A percentile compares a stretch with the other conserved stretches of the same genome.
phyloP scores from a whole-genome alignment of 2,888 invertebrate species.

The Yponomeuta sedellus region DNA sequence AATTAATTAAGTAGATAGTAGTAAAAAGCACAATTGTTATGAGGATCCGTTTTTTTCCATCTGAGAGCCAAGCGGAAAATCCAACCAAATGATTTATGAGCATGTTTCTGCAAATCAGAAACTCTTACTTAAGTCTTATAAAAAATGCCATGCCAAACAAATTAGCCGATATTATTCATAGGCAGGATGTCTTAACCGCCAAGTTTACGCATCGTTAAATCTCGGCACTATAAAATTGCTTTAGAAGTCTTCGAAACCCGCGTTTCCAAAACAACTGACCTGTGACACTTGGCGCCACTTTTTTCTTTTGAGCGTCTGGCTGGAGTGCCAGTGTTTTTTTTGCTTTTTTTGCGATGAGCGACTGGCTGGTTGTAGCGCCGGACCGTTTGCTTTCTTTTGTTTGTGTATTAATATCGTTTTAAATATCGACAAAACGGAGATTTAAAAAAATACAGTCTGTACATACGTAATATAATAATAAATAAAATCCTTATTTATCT shows the following conservation, averaged over 20 bases:
- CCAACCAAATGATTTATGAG: background rate
- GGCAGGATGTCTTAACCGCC: conserved; percentile 35
- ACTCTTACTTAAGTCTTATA: background rate
- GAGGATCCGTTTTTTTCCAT: too few species aligned
- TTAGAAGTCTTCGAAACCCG: conserved; percentile 26
- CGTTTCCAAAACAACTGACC: conserved; percentile 39
- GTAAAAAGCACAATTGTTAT: too few species aligned
- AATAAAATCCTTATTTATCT: background rate
- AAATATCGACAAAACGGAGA: background rate
- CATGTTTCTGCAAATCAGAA: background rate
- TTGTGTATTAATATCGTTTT: background rate
- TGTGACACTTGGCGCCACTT: conserved; percentile 61
- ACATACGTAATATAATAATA: background rate
- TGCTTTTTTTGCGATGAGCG: conserved; percentile 9
- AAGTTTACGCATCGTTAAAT: conserved; percentile 42
- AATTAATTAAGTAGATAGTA: too few species aligned
- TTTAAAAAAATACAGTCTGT: background rate
- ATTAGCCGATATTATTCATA: conserved; percentile 10
- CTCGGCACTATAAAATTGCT: conserved; percentile 39
- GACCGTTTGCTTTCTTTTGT: background rate
- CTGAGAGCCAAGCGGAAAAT: too few species aligned
- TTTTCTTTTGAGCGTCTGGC: conserved; percentile 22
- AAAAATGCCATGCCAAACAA: background rate
- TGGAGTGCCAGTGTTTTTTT: conserved; percentile 11
- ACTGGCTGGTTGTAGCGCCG: conserved; percentile 10